Evolutionary conservation across 1,140 invertebrate genomes (phyloP).

Genomic region (Pomacea maculata): DNA sequence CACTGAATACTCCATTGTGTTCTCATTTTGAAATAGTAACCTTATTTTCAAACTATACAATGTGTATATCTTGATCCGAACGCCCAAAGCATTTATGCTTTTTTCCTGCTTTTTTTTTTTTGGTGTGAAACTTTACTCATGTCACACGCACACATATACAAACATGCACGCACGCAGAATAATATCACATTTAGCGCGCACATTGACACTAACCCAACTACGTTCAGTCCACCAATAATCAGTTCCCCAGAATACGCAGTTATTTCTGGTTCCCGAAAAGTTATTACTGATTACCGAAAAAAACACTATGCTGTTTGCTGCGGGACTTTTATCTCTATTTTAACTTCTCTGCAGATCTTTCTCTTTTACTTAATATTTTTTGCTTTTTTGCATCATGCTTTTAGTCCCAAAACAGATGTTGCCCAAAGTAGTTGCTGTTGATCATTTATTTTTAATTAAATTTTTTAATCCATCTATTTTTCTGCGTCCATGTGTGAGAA

Average conservation of each 20-base stretch:
- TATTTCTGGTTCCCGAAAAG: not conserved
- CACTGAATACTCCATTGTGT: not conserved
- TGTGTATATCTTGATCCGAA: not conserved
- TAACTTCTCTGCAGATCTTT: not conserved
- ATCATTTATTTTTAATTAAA: too few relatives aligned
- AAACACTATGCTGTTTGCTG: not conserved
- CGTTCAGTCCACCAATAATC: not conserved
- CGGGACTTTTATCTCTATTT: not conserved
- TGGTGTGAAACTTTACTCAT: not conserved
- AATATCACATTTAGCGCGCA: slow-evolving; percentile 2
- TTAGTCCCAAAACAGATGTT: too few relatives aligned
- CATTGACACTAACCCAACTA: slow-evolving; percentile 1
- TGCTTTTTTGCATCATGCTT: not conserved
- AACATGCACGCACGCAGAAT: not conserved
- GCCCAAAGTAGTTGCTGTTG: too few relatives aligned
- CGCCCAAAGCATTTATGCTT: not conserved
- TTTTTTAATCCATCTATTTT: too few relatives aligned
- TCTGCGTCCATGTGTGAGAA: not conserved
- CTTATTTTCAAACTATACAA: not conserved
- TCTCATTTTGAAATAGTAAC: not conserved
- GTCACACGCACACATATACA: not conserved
- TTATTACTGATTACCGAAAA: not conserved
- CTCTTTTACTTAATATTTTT: not conserved
- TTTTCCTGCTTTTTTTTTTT: not conserved
- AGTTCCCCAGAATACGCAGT: not conserved